Conservation (phyloP, 2,797 vertebrate species). For the Dryobates pubescens region DNA sequence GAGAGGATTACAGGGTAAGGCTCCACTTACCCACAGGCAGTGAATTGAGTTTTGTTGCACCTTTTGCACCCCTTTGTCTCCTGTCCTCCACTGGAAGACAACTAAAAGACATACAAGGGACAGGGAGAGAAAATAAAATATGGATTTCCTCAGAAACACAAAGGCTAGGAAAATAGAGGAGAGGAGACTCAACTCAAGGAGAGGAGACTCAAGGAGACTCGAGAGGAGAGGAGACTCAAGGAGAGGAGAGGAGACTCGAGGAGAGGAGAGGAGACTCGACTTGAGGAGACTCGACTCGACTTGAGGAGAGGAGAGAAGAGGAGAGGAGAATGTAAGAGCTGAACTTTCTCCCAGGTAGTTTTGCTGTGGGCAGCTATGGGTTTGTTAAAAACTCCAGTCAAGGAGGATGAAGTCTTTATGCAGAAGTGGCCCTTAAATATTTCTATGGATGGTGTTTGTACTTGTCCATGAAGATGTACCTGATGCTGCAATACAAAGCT, state of each 20-base stretch:
- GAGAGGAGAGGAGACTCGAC: no score
- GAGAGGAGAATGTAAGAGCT: neutral
- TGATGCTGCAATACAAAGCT: neutral
- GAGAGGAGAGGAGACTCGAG: no score
- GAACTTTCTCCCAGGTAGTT: neutral
- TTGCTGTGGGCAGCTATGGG: neutral
- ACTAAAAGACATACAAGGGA: neutral
- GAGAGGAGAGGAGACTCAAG: no score
- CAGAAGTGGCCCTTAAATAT: neutral
- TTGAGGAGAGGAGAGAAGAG: no score
- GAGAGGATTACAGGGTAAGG: neutral
- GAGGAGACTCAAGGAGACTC: no score
- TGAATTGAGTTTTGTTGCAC: neutral
- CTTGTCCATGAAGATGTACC: neutral
- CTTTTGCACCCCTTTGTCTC: neutral
- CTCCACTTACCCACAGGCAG: neutral
- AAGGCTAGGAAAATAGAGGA: no score
- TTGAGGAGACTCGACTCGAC: no score
- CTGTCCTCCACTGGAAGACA: neutral
- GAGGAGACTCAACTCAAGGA: no score
- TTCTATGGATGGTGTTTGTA: neutral
- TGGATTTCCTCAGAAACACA: neutral
- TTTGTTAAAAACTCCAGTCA: neutral
- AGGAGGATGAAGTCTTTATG: neutral
- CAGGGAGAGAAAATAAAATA: neutral